Base-by-base conservation (phyloP, 2,113 vertebrate genomes). In the Oreamnos americanus region DNA sequence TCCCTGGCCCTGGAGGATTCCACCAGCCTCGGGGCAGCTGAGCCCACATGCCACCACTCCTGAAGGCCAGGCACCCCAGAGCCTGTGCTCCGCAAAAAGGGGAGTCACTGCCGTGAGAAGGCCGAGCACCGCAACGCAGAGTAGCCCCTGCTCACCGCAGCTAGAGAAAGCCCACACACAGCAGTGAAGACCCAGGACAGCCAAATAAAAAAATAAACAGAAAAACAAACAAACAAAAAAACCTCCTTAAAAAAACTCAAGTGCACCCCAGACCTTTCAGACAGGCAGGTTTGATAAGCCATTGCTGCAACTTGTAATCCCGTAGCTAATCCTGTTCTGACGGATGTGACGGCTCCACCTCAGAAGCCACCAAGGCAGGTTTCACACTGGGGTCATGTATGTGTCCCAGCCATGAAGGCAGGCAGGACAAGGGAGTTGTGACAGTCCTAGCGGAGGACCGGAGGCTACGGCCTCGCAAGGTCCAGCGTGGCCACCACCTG, bases 391-490 rank as follows among this genome's bases (percentile, higher is more conserved):
- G 79, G 28, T 26, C n/a, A 58, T 2, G 30, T 2, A 3, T 3
- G 5, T 14, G n/a, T n/a, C 49, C 30, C 74, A 10, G 33, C 36
- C 78, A 12, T 25, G 36, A 51, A 64, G 30, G 33, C 0, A 7
- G 7, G 36, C 16, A 49, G 21, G 30, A 4, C 26, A 15, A 71
- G 23, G 5, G 30, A 58, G 19, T 21, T 5, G 4, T 0, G 30
- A 16, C 14, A 17, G 4, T 23, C 57, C 15, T 1, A 10, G 1
- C 1, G 0, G 12, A 58, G 19, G 33, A 8, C 6, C 6, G 26
- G 87, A 67, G 49, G 55, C n/a, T 49, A 0, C 0, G 4, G 25
- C 23, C 53, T 58, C 57, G 14, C 2, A 0, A 53, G 33, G 28
- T 25, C 45, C 36, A 36, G 43, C 7, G 3, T 2, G 39, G 60